These are phyloP conservation scores for Mnemiopsis leidyi DNA, from an alignment of 37 sponge, comb jelly and placozoan species.

Conservation along the genomic window DNA sequence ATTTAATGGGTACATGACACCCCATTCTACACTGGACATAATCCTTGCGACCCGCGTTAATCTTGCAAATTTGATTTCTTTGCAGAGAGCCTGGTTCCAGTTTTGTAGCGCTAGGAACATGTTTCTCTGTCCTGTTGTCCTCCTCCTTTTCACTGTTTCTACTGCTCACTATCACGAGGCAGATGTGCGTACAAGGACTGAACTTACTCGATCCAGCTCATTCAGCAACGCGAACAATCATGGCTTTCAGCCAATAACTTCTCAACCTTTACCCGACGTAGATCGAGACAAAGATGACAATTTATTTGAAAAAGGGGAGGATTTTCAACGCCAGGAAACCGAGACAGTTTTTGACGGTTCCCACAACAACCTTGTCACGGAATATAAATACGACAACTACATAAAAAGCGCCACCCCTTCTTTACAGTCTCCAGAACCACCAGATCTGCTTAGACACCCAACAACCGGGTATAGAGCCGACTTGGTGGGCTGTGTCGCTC, in stretches of 20 bases:
- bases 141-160: neutral
- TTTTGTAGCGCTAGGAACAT: neutral
- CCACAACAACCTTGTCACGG: neutral
- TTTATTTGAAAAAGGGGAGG: neutral
- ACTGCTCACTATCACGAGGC: neutral
- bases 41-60: too few relatives aligned
- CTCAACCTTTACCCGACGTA: neutral
- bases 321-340: neutral
- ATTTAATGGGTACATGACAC: too few relatives aligned
- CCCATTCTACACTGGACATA: too few relatives aligned
- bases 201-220: neutral
- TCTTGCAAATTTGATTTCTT: neutral
- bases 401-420: neutral
- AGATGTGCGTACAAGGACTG: neutral
- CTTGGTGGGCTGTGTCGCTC: neutral
- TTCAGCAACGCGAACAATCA: too few relatives aligned
- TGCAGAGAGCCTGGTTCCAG: neutral
- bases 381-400: neutral
- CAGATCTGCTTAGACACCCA: neutral
- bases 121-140: neutral
- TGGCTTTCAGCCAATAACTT: neutral
- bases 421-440: neutral
- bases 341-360: neutral
- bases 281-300: neutral
- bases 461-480: neutral